Percentiles rank a stretch among this genome's conserved stretches.
Conservation (phyloP, 2,888 invertebrate genomes). For the Drosophila multiciliata region DNA sequence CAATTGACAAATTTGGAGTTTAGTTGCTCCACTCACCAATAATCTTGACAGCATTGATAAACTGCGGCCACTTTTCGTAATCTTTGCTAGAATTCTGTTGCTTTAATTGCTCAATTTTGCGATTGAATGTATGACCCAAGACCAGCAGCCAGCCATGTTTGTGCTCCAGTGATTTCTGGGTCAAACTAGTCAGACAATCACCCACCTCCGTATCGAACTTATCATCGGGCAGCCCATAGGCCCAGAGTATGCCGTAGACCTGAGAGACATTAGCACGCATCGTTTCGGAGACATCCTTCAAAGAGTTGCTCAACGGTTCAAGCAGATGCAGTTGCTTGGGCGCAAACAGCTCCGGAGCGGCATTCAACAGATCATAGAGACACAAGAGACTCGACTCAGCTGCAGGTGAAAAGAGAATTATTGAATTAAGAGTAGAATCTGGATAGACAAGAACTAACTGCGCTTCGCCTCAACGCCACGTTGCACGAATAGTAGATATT, state of each 20-base stretch:
- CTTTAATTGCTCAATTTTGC: slow-evolving; percentile 86
- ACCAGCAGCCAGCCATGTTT: slow-evolving; percentile 92
- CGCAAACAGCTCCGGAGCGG: slow-evolving; percentile 90
- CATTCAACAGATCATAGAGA: slow-evolving; percentile 93
- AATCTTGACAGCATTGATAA: slow-evolving; percentile 86
- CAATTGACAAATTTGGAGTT: too few species aligned
- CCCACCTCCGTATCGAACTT: slow-evolving; percentile 87
- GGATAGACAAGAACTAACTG: slow-evolving; percentile 85
- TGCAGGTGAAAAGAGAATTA: slow-evolving; percentile 20
- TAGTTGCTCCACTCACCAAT: slow-evolving; percentile 85
- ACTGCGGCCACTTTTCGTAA: slow-evolving; percentile 87
- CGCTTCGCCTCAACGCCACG: slow-evolving; percentile 88
- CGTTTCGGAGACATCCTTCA: slow-evolving; percentile 91
- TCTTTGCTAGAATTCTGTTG: slow-evolving; percentile 82
- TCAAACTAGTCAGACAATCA: slow-evolving; percentile 77
- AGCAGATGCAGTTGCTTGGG: slow-evolving; percentile 86
- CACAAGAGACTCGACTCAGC: slow-evolving; percentile 87
- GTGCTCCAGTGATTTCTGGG: slow-evolving; percentile 85
- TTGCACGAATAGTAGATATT: slow-evolving; percentile 89
- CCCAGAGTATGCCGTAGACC: slow-evolving; percentile 90
- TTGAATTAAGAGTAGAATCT: background rate
- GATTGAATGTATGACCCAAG: slow-evolving; percentile 89
- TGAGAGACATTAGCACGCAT: slow-evolving; percentile 90
- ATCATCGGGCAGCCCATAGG: slow-evolving; percentile 86
- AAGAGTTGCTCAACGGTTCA: slow-evolving; percentile 84